These are phyloP conservation scores for Euura saliciscinereae DNA, from an alignment of 1,140 invertebrate genomes.

Conservation along the genomic window DNA sequence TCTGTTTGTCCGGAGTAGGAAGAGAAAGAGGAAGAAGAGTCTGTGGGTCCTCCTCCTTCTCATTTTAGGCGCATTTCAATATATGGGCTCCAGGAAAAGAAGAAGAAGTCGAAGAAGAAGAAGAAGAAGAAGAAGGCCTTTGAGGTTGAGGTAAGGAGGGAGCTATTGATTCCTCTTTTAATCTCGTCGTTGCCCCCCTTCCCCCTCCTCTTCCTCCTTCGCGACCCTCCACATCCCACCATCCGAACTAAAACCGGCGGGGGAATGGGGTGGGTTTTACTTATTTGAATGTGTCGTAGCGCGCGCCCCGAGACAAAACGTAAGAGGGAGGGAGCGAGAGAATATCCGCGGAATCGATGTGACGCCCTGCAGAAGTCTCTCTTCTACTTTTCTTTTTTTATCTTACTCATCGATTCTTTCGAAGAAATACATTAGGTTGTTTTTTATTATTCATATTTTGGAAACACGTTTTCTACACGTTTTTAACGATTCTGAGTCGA, in stretches of 20 bases:
- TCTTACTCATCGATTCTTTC: no score
- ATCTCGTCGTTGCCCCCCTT: conserved; percentile 58
- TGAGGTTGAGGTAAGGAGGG: conserved; percentile 51
- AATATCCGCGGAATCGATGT: conserved; percentile 53
- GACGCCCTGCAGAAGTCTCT: conserved; percentile 20
- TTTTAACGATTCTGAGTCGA: no score
- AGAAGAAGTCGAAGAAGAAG: no score
- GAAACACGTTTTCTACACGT: no score
- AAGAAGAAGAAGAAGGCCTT: conserved; percentile 39
- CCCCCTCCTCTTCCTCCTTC: conserved; percentile 23
- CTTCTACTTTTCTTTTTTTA: no score
- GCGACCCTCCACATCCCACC: not conserved
- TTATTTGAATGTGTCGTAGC: conserved; percentile 60
- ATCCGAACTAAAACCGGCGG: conserved; percentile 13
- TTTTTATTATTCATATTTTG: no score
- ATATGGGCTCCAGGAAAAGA: conserved; percentile 39
- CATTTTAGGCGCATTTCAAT: conserved; percentile 53
- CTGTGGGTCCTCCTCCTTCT: conserved; percentile 43
- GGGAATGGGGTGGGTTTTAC: conserved; percentile 40
- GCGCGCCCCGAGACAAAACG: conserved; percentile 45
- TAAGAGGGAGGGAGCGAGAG: conserved; percentile 29
- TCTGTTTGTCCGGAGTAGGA: no score
- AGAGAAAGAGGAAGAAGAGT: no score
- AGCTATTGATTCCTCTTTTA: conserved; percentile 60
- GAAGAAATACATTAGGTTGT: no score